Conservation (phyloP, 2,113 vertebrate genomes). For the Leucopsar rothschildi region DNA sequence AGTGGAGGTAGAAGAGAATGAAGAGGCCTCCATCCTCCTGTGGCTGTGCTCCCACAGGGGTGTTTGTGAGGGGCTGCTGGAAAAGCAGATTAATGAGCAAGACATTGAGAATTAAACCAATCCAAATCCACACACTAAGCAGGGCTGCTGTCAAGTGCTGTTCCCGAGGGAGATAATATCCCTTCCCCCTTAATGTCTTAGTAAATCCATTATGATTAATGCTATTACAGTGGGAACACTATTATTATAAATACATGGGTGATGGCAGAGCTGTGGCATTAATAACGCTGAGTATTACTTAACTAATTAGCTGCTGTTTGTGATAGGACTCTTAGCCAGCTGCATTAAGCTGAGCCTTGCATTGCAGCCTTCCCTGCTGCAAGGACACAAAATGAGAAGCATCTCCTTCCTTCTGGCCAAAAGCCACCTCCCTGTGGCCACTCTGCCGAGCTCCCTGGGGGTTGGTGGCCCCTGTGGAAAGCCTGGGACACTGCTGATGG, state of each 20-base stretch:
- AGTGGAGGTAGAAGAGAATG: no score
- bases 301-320: constrained; percentile 32
- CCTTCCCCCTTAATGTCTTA: not conserved
- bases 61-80: not conserved
- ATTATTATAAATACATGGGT: constrained; percentile 28
- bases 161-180: constrained; percentile 20
- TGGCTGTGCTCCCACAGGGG: not conserved
- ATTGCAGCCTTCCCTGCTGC: not conserved
- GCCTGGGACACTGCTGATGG: not conserved
- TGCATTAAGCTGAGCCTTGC: not conserved
- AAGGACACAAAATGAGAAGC: not conserved
- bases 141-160: not conserved
- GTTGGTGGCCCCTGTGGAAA: not conserved
- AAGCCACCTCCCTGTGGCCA: not conserved
- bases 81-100: constrained; percentile 1
- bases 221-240: constrained; percentile 15
- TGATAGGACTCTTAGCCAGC: not conserved
- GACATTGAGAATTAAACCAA: not conserved
- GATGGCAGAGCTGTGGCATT: constrained; percentile 31
- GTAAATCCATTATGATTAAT: constrained; percentile 53
- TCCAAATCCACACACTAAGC: not conserved
- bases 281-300: constrained; percentile 32
- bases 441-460: not conserved
- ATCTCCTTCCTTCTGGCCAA: not conserved
- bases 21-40: not conserved